These are phyloP conservation scores for Apodemia duryi DNA, from an alignment of 2,888 invertebrate species.

Conservation along the genomic window DNA sequence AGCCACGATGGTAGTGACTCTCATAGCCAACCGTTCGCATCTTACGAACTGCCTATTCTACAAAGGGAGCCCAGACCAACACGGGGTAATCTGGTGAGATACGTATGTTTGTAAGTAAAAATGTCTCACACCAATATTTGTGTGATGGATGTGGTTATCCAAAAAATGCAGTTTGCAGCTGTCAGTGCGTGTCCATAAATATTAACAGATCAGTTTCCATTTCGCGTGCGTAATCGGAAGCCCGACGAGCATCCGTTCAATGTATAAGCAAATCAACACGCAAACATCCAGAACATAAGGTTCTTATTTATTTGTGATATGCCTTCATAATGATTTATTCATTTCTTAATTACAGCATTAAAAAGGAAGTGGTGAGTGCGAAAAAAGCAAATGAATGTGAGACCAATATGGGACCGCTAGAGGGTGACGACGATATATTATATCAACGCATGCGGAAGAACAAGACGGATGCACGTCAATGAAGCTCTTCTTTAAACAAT, in stretches of 20 bases:
- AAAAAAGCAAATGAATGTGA: conserved; percentile 34
- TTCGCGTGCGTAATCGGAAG: conserved; percentile 73
- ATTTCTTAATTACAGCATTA: conserved; percentile 56
- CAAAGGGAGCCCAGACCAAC: too few species aligned
- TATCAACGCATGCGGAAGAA: conserved; percentile 49
- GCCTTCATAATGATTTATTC: conserved; percentile 53
- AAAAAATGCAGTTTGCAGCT: conserved; percentile 35
- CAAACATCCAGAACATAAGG: conserved; percentile 38
- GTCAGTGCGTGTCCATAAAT: conserved; percentile 58
- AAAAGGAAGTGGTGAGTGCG: conserved; percentile 57
- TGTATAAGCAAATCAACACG: conserved; percentile 47
- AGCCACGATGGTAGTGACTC: too few species aligned
- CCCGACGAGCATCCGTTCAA: conserved; percentile 43
- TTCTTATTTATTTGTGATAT: conserved; percentile 30
- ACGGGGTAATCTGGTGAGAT: too few species aligned
- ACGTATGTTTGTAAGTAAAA: too few species aligned
- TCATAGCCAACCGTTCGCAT: too few species aligned
- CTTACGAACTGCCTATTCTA: too few species aligned
- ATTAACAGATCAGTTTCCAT: conserved; percentile 76
- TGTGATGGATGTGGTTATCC: too few species aligned
- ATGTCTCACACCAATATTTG: too few species aligned
- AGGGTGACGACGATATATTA: conserved; percentile 55
- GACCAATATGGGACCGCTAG: conserved; percentile 50
- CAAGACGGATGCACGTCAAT: conserved; percentile 45
- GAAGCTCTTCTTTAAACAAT: not conserved